phyloP scores from a whole-genome alignment of 2,888 invertebrate genomes.

The Atherix ibis region DNA sequence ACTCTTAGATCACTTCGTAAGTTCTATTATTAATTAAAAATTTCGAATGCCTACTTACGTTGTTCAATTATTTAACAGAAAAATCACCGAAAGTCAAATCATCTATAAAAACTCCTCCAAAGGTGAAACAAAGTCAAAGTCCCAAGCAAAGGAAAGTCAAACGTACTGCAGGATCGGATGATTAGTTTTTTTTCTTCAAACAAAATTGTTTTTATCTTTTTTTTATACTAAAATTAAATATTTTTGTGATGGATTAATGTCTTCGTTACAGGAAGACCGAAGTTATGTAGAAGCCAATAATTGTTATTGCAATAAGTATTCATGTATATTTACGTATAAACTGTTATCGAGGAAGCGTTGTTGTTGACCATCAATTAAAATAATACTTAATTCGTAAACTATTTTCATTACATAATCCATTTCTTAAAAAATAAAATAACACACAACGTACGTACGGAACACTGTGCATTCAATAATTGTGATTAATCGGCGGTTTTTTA shows the following conservation, averaged over 20 bases:
- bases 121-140: slow-evolving; percentile 42
- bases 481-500: too few relatives aligned
- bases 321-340: too few relatives aligned
- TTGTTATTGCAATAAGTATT: too few relatives aligned
- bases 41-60: slow-evolving; percentile 1
- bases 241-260: neutral
- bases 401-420: too few relatives aligned
- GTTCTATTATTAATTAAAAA: slow-evolving; percentile 24
- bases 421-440: too few relatives aligned
- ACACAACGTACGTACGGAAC: too few relatives aligned
- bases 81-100: slow-evolving; percentile 51
- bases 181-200: slow-evolving; percentile 16
- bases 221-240: neutral
- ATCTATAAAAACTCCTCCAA: slow-evolving; percentile 38
- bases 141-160: slow-evolving; percentile 65
- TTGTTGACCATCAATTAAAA: too few relatives aligned
- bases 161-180: slow-evolving; percentile 54
- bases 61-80: slow-evolving; percentile 37
- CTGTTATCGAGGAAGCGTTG: too few relatives aligned
- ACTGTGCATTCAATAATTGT: too few relatives aligned
- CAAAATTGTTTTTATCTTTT: too few relatives aligned
- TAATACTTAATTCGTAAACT: too few relatives aligned
- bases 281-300: too few relatives aligned
- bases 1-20: slow-evolving; percentile 70
- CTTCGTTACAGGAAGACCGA: slow-evolving; percentile 10